Evolutionary conservation across 2,797 vertebrate genomes (phyloP).

Genomic region (Chaetophractus vellerosus): DNA sequence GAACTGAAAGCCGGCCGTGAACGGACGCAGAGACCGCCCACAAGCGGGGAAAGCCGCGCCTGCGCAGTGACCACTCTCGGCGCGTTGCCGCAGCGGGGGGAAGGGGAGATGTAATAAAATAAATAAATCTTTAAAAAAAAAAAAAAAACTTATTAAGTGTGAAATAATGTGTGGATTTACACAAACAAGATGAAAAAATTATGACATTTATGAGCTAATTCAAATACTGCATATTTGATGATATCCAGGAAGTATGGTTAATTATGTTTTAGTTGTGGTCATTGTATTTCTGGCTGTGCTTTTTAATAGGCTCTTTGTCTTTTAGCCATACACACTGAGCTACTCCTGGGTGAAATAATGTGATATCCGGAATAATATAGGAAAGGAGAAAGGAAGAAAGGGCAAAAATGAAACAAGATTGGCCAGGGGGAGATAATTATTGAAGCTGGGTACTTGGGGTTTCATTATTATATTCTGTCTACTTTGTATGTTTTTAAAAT

Average conservation of each 20-base stretch:
- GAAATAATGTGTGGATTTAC: constrained; percentile 22
- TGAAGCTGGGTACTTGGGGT: not conserved
- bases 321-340: constrained; percentile 11
- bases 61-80: no score
- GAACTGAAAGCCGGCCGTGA: no score
- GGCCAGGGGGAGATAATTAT: not conserved
- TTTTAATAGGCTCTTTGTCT: not conserved
- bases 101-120: no score
- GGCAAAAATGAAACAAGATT: not conserved
- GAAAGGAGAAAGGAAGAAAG: constrained; percentile 31
- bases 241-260: not conserved
- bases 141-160: not conserved
- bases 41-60: no score
- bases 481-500: constrained; percentile 43
- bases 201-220: constrained; percentile 35
- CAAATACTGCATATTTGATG: not conserved
- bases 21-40: no score
- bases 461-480: not conserved
- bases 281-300: not conserved
- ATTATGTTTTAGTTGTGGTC: not conserved
- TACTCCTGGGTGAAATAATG: constrained; percentile 16
- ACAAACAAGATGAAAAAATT: constrained; percentile 40
- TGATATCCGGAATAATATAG: not conserved
- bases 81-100: no score
- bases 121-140: no score